These are phyloP conservation scores for Falco cherrug DNA, from an alignment of 2,797 vertebrate species.

Conservation along the genomic window DNA sequence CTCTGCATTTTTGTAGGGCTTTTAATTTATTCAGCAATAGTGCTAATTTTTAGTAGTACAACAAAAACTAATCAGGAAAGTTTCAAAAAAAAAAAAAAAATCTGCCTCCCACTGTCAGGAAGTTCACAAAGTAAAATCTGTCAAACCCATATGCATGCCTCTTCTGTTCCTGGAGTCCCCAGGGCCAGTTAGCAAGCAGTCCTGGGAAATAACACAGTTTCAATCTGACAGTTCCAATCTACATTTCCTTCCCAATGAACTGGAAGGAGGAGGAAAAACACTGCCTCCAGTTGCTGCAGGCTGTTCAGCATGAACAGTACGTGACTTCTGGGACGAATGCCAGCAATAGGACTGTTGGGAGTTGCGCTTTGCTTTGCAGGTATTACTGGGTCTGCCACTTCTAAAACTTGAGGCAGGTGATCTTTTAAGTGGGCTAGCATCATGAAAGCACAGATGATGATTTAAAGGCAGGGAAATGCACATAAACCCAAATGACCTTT, in stretches of 20 bases:
- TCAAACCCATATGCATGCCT: fast-evolving
- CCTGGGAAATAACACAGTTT: neutral
- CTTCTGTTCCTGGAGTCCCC: neutral
- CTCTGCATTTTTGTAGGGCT: neutral
- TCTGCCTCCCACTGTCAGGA: neutral
- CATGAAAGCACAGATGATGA: neutral
- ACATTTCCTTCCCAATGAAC: neutral
- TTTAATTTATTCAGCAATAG: neutral
- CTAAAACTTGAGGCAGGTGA: neutral
- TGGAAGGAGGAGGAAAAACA: neutral
- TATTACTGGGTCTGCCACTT: neutral
- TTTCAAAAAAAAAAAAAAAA: neutral
- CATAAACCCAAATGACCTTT: neutral
- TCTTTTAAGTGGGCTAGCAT: neutral
- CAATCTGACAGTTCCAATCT: neutral
- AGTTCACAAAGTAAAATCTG: neutral
- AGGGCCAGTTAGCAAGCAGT: neutral
- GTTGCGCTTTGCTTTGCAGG: neutral
- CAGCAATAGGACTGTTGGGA: neutral
- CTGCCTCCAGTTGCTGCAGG: neutral
- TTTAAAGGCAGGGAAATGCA: neutral
- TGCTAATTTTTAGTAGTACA: neutral
- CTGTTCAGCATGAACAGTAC: neutral
- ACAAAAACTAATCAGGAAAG: neutral
- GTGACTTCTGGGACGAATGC: neutral